Percentiles rank a stretch among this genome's conserved stretches.
Conservation (phyloP, 2,888 invertebrate genomes). For the Neoscelio sp. region DNA sequence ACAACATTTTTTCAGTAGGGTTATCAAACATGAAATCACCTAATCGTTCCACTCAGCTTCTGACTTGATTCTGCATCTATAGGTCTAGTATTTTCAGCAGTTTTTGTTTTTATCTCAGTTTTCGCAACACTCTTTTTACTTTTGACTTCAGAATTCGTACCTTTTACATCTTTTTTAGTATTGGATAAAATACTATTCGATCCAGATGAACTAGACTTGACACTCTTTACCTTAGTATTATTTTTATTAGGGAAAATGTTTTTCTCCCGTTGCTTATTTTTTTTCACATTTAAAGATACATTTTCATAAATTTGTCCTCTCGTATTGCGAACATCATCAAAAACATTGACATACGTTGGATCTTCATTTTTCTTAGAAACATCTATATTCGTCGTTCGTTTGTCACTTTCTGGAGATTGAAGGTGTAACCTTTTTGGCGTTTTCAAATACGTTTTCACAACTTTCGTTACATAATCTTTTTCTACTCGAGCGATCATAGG, state of each 20-base stretch:
- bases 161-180: too few species aligned
- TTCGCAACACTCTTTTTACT: too few species aligned
- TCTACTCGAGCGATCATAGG: constrained; percentile 24
- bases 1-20: too few species aligned
- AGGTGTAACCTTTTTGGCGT: neutral
- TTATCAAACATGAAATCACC: too few species aligned
- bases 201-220: too few species aligned
- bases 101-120: too few species aligned
- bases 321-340: neutral
- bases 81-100: too few species aligned
- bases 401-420: neutral
- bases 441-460: constrained; percentile 9
- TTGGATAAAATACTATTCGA: too few species aligned
- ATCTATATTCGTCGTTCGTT: neutral
- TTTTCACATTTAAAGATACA: constrained; percentile 10
- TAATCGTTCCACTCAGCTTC: too few species aligned
- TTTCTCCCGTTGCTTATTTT: constrained; percentile 5
- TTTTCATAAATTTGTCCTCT: constrained; percentile 45
- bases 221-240: too few species aligned
- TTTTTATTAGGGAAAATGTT: neutral
- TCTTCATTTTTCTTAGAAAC: constrained; percentile 1
- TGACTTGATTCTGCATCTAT: too few species aligned
- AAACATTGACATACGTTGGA: constrained; percentile 40
- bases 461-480: constrained; percentile 37
- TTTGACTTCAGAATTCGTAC: too few species aligned